These are phyloP conservation scores for Tyrophagus putrescentiae DNA, from an alignment of 1,140 invertebrate genomes.

Conservation along the genomic window DNA sequence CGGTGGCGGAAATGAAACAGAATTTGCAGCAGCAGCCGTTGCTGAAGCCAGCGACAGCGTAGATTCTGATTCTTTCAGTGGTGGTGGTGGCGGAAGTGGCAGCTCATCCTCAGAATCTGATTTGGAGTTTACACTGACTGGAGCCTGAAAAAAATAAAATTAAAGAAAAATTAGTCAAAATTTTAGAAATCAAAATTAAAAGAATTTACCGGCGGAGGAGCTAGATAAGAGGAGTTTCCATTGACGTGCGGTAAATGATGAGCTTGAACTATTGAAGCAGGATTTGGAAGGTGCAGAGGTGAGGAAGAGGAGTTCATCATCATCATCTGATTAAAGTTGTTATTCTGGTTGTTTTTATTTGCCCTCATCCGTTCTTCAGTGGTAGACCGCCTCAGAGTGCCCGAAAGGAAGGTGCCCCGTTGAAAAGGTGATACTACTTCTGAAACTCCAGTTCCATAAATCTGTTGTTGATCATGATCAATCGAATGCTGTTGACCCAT, in stretches of 20 bases:
- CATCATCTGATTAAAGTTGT: neutral
- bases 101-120: slow-evolving; percentile 27
- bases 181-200: too few species aligned
- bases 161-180: too few species aligned
- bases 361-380: slow-evolving; percentile 28
- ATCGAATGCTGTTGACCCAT: too few species aligned
- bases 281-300: neutral
- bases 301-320: neutral
- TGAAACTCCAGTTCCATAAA: neutral
- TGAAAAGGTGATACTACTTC: neutral
- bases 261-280: neutral
- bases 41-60: slow-evolving; percentile 29
- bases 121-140: too few species aligned
- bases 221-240: too few species aligned
- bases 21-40: too few species aligned
- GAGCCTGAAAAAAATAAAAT: too few species aligned
- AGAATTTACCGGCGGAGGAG: too few species aligned
- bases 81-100: slow-evolving; percentile 32
- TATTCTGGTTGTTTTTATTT: slow-evolving; percentile 17
- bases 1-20: slow-evolving; percentile 34
- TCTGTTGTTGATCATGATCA: neutral
- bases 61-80: slow-evolving; percentile 23
- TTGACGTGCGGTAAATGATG: too few species aligned
- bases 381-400: slow-evolving; percentile 30
- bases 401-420: slow-evolving; percentile 13